phyloP scores from a whole-genome alignment of 2,888 invertebrate genomes.

The Spilosoma lubricipeda region DNA sequence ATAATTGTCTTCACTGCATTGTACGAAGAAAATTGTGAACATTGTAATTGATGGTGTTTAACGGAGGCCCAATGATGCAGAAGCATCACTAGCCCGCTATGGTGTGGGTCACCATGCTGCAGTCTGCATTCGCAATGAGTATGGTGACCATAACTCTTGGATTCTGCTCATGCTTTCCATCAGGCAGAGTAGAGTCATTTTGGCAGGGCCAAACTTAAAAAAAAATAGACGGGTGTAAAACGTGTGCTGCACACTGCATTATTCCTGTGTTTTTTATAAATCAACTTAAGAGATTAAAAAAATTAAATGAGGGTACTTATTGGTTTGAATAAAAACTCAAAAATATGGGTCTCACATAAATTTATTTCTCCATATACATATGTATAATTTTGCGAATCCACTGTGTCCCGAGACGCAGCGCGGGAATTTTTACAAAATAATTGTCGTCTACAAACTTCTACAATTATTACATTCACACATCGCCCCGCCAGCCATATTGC shows the following conservation, averaged over 20 bases:
- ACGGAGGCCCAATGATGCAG: no score
- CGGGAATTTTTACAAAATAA: conserved; percentile 82
- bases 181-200: no score
- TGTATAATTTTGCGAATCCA: conserved; percentile 86
- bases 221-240: no score
- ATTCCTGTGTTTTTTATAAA: background rate
- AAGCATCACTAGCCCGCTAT: no score
- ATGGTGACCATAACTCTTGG: no score
- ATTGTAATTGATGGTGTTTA: background rate
- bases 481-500: conserved; percentile 70
- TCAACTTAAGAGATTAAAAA: background rate
- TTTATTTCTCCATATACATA: conserved; percentile 86
- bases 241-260: background rate
- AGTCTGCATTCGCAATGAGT: no score
- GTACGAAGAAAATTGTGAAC: background rate
- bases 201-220: no score
- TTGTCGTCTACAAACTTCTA: conserved; percentile 79
- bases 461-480: conserved; percentile 76
- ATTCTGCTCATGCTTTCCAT: no score
- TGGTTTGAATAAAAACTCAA: conserved; percentile 1
- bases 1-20: background rate
- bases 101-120: no score
- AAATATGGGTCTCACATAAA: conserved; percentile 83
- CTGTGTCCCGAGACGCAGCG: conserved; percentile 84
- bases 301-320: background rate